Evolutionary conservation across 2,113 vertebrate species (phyloP).

Genomic region (Alouatta palliata): DNA sequence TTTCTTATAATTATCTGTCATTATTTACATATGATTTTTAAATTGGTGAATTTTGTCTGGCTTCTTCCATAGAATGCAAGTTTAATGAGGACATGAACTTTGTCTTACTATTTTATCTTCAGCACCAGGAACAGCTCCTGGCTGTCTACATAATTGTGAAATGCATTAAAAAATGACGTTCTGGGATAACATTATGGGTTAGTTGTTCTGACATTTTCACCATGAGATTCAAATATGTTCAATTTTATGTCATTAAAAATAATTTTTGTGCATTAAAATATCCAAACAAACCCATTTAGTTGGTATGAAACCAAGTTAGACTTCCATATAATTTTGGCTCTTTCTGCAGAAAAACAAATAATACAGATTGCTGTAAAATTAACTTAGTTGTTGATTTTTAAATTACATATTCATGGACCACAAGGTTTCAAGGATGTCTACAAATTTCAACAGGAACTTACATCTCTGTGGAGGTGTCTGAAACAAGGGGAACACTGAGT

Average conservation of each 20-base stretch:
- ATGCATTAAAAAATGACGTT: neutral
- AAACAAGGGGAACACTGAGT: neutral
- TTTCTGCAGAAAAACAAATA: neutral
- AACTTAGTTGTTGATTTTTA: neutral
- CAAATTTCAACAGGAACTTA: neutral
- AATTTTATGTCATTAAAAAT: slow-evolving; percentile 30
- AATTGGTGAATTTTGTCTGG: neutral
- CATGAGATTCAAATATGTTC: neutral
- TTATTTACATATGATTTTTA: neutral
- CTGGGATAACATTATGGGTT: neutral
- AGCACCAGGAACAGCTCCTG: neutral
- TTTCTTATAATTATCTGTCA: neutral
- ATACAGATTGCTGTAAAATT: neutral
- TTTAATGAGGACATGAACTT: neutral
- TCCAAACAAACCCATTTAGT: neutral
- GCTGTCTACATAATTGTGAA: neutral
- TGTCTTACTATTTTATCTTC: neutral
- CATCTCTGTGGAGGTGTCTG: neutral
- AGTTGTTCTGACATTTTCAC: neutral
- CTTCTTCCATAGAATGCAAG: neutral
- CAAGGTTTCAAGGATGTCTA: neutral
- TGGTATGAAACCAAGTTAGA: neutral
- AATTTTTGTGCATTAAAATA: neutral
- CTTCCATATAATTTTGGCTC: neutral
- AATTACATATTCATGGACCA: neutral